Evolutionary conservation across 2,797 vertebrate species (phyloP).

Genomic region (Sebastes minor): DNA sequence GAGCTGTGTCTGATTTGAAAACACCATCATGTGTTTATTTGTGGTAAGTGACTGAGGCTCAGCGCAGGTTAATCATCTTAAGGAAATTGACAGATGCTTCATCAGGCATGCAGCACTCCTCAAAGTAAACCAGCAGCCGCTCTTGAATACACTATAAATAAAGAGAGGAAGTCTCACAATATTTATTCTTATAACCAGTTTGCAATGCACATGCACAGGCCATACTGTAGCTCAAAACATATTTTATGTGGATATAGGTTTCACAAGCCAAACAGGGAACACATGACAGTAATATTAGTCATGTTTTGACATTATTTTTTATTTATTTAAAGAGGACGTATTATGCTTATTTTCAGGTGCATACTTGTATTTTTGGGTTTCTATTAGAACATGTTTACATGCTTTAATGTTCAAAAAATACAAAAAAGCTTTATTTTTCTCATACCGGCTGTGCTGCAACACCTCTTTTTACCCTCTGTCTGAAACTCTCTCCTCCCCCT

Average conservation of each 20-base stretch:
- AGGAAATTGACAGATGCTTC: constrained; percentile 53
- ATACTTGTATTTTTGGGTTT: no score
- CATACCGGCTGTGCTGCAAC: no score
- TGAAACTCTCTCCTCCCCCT: no score
- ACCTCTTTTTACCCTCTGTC: no score
- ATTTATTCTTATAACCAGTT: background rate
- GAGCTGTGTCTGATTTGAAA: constrained; percentile 53
- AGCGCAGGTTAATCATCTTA: constrained; percentile 56
- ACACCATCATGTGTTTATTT: constrained; percentile 47
- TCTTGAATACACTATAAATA: background rate
- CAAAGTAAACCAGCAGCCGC: constrained; percentile 7
- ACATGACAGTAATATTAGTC: background rate
- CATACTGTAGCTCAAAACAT: background rate
- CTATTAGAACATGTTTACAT: no score
- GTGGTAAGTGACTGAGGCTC: constrained; percentile 35
- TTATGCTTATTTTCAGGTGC: no score
- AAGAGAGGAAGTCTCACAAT: background rate
- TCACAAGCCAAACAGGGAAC: background rate
- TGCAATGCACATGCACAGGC: background rate
- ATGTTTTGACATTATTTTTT: background rate
- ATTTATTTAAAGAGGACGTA: background rate
- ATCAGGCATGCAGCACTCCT: constrained; percentile 35
- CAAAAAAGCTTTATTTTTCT: no score
- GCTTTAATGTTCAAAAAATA: no score
- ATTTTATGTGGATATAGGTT: background rate